Evolutionary conservation across 2,113 vertebrate genomes (phyloP).

Genomic region (Garra rufa): DNA sequence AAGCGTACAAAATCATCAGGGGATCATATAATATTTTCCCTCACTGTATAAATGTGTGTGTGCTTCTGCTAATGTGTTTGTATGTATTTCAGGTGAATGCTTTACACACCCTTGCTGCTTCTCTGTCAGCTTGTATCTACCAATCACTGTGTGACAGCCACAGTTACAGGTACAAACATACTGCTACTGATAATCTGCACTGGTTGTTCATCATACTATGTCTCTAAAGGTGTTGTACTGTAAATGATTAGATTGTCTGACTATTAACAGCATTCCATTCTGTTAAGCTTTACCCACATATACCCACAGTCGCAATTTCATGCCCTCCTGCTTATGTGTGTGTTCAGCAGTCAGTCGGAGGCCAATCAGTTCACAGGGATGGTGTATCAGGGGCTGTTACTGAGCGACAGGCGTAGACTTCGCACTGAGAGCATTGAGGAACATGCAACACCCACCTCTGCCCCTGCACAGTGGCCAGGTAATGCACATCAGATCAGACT

Average conservation of each 20-base stretch:
- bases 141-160: conserved; percentile 98
- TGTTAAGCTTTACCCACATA: conserved; percentile 1
- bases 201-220: background rate
- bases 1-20: no score
- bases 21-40: no score
- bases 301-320: background rate
- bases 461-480: conserved; percentile 97
- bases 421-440: conserved; percentile 98
- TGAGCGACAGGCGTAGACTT: conserved; percentile 92
- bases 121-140: conserved; percentile 96
- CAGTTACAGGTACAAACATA: conserved; percentile 90
- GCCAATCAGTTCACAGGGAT: conserved; percentile 95
- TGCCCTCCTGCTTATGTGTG: conserved; percentile 16
- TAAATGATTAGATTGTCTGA: background rate
- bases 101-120: conserved; percentile 94
- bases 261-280: background rate
- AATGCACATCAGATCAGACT: conserved; percentile 33
- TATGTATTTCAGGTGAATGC: conserved; percentile 81
- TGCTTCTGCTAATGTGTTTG: conserved; percentile 13
- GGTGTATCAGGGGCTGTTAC: conserved; percentile 94
- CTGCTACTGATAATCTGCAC: conserved; percentile 19
- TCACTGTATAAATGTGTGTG: no score
- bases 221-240: background rate
- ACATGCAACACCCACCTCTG: conserved; percentile 90
- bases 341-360: conserved; percentile 86